phyloP scores from a whole-genome alignment of 1,140 invertebrate genomes.

The Brachionus rubens region DNA sequence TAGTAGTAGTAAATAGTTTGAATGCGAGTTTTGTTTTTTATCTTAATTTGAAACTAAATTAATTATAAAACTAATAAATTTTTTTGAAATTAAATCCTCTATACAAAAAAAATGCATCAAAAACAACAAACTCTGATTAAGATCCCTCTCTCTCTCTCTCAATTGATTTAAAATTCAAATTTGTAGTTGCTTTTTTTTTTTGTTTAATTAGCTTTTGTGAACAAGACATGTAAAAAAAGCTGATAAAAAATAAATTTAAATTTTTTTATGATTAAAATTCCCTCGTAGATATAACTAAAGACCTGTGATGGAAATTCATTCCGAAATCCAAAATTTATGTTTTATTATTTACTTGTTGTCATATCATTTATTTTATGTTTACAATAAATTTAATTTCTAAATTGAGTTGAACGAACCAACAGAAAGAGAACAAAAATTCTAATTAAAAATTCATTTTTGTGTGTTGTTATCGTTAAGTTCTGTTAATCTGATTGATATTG shows the following conservation, averaged over 20 bases:
- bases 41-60: constrained; percentile 29
- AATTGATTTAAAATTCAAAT: constrained; percentile 37
- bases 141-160: not conserved
- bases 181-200: not conserved
- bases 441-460: too few species aligned
- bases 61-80: constrained; percentile 33
- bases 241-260: too few species aligned
- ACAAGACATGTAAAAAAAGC: not conserved
- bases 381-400: not conserved
- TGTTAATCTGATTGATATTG: too few species aligned
- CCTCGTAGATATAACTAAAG: not conserved
- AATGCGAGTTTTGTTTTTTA: not conserved
- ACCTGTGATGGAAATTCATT: not conserved
- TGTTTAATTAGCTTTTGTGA: constrained; percentile 22
- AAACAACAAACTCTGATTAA: not conserved
- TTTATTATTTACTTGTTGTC: not conserved
- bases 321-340: not conserved
- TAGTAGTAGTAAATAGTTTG: not conserved
- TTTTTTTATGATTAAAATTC: not conserved
- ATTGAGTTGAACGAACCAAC: not conserved
- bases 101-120: not conserved
- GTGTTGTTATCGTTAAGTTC: too few species aligned
- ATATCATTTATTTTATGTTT: not conserved
- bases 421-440: too few species aligned
- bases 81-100: constrained; percentile 20